A percentile compares a stretch with the other conserved stretches of the same genome.
phyloP scores from a whole-genome alignment of 1,140 invertebrate species.

The Trissolcus basalis region DNA sequence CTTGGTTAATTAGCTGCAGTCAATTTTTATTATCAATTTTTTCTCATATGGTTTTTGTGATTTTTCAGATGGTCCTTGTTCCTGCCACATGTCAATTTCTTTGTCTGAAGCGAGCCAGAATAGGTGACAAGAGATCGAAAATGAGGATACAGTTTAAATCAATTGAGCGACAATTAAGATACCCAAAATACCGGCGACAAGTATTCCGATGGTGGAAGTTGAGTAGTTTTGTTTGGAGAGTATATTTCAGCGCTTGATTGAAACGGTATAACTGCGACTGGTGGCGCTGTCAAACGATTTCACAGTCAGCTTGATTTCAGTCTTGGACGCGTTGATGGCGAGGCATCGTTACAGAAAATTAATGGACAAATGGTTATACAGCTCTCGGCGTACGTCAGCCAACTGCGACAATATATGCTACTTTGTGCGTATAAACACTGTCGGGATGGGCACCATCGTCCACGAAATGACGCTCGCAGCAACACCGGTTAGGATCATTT shows the following conservation, averaged over 20 bases:
- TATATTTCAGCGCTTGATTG: constrained; percentile 32
- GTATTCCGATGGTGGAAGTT: constrained; percentile 23
- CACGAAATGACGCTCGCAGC: constrained; percentile 30
- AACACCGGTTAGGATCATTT: constrained; percentile 14
- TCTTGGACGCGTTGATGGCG: constrained; percentile 14
- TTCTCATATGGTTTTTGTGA: no score
- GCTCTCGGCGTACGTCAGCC: constrained; percentile 18
- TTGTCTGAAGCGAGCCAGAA: no score
- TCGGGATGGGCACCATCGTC: constrained; percentile 26
- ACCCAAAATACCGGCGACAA: constrained; percentile 5
- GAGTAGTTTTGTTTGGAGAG: constrained; percentile 40
- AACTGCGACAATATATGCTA: constrained; percentile 17
- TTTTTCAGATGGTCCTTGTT: no score
- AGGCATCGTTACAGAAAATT: constrained; percentile 56
- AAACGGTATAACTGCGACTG: neutral
- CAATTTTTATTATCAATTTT: no score
- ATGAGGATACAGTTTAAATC: constrained; percentile 32
- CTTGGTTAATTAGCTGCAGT: no score
- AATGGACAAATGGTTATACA: constrained; percentile 51
- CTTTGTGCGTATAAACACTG: constrained; percentile 44
- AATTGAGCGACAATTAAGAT: constrained; percentile 46
- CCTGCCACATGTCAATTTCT: no score
- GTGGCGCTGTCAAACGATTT: constrained; percentile 52
- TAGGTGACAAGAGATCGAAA: neutral
- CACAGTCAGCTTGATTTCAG: constrained; percentile 47